Conservation (phyloP, 1,140 invertebrate species). For the Drosophila persimilis region DNA sequence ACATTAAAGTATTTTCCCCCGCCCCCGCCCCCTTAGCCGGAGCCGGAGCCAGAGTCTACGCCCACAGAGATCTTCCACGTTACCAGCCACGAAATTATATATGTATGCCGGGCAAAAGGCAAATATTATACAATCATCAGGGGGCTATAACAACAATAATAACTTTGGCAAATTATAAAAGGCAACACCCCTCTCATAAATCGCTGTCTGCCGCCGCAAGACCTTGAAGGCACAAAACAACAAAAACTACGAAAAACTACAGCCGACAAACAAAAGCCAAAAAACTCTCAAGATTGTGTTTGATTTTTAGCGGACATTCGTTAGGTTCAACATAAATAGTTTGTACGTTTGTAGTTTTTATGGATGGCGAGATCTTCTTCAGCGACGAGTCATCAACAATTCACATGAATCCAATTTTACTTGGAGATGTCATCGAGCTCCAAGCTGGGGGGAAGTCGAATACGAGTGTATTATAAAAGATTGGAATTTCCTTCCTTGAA, state of each 20-base stretch:
- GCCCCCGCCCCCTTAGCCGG: neutral
- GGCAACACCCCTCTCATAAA: slow-evolving; percentile 54
- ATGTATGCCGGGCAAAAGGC: slow-evolving; percentile 30
- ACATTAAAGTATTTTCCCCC: slow-evolving; percentile 53
- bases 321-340: slow-evolving; percentile 24
- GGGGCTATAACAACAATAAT: slow-evolving; percentile 17
- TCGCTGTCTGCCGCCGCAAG: slow-evolving; percentile 47
- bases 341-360: no score
- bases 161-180: slow-evolving; percentile 52
- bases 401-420: slow-evolving; percentile 20
- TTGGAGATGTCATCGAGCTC: slow-evolving; percentile 14
- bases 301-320: slow-evolving; percentile 40
- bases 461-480: neutral
- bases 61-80: slow-evolving; percentile 42
- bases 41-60: slow-evolving; percentile 34
- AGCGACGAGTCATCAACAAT: slow-evolving; percentile 12
- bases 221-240: slow-evolving; percentile 39
- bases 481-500: slow-evolving; percentile 30
- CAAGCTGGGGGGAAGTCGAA: no score
- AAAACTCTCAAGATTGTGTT: slow-evolving; percentile 49
- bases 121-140: slow-evolving; percentile 52
- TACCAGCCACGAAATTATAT: slow-evolving; percentile 46
- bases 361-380: slow-evolving; percentile 2
- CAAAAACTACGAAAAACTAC: slow-evolving; percentile 22
- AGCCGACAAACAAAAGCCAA: slow-evolving; percentile 27